These are phyloP conservation scores for Steatocranus sp. DNA, from an alignment of 2,797 vertebrate species.

Conservation along the genomic window DNA sequence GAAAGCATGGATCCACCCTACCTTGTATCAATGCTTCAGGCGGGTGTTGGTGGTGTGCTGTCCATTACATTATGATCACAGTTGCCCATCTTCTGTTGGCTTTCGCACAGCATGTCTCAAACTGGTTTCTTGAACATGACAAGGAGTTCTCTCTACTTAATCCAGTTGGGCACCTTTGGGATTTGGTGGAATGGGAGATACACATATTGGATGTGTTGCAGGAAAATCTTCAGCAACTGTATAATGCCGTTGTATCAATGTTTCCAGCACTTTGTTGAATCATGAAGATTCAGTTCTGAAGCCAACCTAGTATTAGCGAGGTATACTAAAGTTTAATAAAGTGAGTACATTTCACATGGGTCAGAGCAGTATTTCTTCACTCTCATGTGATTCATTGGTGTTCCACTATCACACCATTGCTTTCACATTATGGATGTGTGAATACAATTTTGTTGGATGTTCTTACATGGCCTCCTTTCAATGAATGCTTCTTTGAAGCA, in stretches of 20 bases:
- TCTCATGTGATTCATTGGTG: background rate
- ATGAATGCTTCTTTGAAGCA: background rate
- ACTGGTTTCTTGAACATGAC: background rate
- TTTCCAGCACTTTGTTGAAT: background rate
- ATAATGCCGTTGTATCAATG: background rate
- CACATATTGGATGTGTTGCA: background rate
- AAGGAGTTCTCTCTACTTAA: background rate
- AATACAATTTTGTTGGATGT: background rate
- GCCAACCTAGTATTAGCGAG: background rate
- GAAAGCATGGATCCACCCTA: background rate
- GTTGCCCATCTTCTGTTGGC: background rate
- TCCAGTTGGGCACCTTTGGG: background rate
- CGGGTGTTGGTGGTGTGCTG: background rate
- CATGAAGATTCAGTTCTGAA: background rate
- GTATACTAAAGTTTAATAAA: background rate
- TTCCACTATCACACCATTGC: background rate
- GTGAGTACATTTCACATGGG: background rate
- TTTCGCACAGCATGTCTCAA: background rate
- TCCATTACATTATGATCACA: background rate
- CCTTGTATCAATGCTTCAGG: background rate
- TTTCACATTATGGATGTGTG: background rate
- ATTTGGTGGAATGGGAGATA: background rate
- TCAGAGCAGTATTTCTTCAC: background rate
- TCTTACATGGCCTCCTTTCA: background rate
- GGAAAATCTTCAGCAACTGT: background rate